Base-by-base conservation (phyloP, 2,888 invertebrate species). In the Yponomeuta cagnagella region DNA sequence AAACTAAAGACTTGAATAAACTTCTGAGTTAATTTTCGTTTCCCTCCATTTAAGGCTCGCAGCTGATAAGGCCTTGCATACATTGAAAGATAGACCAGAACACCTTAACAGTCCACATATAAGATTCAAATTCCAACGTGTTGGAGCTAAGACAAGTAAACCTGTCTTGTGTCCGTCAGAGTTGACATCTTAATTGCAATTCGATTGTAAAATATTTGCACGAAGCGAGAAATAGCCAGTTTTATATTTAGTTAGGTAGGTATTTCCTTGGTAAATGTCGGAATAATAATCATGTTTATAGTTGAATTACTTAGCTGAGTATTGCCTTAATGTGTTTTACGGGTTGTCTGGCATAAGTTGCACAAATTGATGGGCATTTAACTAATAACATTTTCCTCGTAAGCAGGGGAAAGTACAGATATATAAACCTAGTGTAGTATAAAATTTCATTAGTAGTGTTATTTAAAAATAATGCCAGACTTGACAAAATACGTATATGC, bases 141-240 rank as follows among this genome's bases (percentile, higher is more conserved):
- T 31, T 9, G 33, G 10, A 30, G 10, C 12, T 65, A 65, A 30
- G 9, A 65, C 2, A 65, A 65, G 65, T 30, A 65, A 65, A 65
- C 65, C 65, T 65, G 31, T 65, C 63, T 67, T 33, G 33, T 52
- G 70, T 72, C 72, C 68, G 70, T 70, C 71, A 58, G 23, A 65
- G 8, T 63, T 71, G 72, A 72, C 72, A 63, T 65, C 70, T 72
- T 72, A 72, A 72, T 72, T 72, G 71, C 63, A 10, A 12, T 58
- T 23, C 66, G 30, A 65, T 65, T 65, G 71, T 72, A 70, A 72
- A 68, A 68, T 63, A 70, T 70, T 68, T 70, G 43, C 70, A 58
- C 33, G 33, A 70, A 23, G 58, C 70, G 69, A 63, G 71, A 43
- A 70, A 67, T 64, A 66, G 23, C 71, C 33, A 65, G 31, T 65